Evolutionary conservation across 1,140 invertebrate genomes (phyloP).

Genomic region (Ceratina australensis): DNA sequence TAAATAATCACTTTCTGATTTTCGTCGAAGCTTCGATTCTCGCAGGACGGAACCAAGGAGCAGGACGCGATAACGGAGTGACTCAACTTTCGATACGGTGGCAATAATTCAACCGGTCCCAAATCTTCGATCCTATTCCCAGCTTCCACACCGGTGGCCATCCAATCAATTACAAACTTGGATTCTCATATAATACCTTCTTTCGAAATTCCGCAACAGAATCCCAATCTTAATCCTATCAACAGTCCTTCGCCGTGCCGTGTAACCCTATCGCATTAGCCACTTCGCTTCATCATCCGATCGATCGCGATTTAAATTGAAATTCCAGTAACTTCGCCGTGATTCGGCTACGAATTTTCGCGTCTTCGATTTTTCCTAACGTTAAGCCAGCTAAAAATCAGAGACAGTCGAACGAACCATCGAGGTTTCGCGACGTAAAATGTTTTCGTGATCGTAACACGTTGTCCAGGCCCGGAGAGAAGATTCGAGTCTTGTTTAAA

Average conservation of each 20-base stretch:
- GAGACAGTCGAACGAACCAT: not conserved
- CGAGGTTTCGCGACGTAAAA: too few species aligned
- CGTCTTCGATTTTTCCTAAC: not conserved
- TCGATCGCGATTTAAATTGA: slow-evolving; percentile 23
- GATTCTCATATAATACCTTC: not conserved
- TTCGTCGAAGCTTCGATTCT: not conserved
- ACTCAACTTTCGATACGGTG: not conserved
- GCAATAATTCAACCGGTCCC: not conserved
- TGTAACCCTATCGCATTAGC: not conserved
- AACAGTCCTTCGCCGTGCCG: not conserved
- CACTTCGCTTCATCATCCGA: slow-evolving; percentile 3
- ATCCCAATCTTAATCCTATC: slow-evolving; percentile 23
- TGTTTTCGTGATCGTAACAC: not conserved
- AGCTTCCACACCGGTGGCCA: not conserved
- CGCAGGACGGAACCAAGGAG: not conserved
- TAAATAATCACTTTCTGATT: too few species aligned
- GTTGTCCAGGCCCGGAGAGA: not conserved
- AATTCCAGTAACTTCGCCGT: slow-evolving; percentile 1
- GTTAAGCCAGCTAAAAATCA: not conserved
- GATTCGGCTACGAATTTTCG: slow-evolving; percentile 2
- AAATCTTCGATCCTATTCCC: not conserved
- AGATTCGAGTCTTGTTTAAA: slow-evolving; percentile 43
- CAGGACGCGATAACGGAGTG: not conserved
- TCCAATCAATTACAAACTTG: slow-evolving; percentile 25
- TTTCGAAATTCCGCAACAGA: slow-evolving; percentile 13